These are phyloP conservation scores for Cybosia mesomella DNA, from an alignment of 2,888 invertebrate species.

Conservation along the genomic window DNA sequence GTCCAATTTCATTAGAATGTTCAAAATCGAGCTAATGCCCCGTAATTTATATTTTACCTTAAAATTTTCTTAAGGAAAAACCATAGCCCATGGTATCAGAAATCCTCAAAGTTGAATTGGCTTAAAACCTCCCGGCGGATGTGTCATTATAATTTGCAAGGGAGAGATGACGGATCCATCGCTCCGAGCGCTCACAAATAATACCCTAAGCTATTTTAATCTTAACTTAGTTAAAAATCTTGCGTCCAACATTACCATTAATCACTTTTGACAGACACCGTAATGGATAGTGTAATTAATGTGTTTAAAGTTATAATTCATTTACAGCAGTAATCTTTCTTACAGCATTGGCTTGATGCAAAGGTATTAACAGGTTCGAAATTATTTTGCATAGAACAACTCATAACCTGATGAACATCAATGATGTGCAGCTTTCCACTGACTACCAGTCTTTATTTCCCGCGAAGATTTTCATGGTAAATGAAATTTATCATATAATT, in stretches of 20 bases:
- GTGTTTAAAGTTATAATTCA: slow-evolving; percentile 55
- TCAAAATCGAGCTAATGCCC: slow-evolving; percentile 28
- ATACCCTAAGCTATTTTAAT: slow-evolving; percentile 86
- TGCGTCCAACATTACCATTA: slow-evolving; percentile 84
- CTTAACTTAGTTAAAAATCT: slow-evolving; percentile 87
- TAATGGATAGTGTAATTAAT: slow-evolving; percentile 83
- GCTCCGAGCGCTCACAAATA: slow-evolving; percentile 77
- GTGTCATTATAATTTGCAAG: slow-evolving; percentile 85
- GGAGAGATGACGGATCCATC: slow-evolving; percentile 84
- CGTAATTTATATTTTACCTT: slow-evolving; percentile 54
- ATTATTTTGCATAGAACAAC: neutral
- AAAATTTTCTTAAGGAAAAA: slow-evolving; percentile 61
- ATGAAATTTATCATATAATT: neutral
- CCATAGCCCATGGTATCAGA: slow-evolving; percentile 69
- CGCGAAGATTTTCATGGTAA: too few relatives aligned
- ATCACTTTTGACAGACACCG: slow-evolving; percentile 83
- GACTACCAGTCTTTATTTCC: neutral
- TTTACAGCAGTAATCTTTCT: slow-evolving; percentile 37
- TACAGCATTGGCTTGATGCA: slow-evolving; percentile 10
- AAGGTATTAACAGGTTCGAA: neutral
- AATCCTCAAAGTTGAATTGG: slow-evolving; percentile 80
- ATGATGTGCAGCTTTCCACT: too few relatives aligned
- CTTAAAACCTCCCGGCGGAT: slow-evolving; percentile 83
- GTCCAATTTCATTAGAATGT: slow-evolving; percentile 28
- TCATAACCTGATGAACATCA: neutral